These are phyloP conservation scores for Glyptemys insculpta DNA, from an alignment of 2,797 vertebrate species.

Conservation along the genomic window DNA sequence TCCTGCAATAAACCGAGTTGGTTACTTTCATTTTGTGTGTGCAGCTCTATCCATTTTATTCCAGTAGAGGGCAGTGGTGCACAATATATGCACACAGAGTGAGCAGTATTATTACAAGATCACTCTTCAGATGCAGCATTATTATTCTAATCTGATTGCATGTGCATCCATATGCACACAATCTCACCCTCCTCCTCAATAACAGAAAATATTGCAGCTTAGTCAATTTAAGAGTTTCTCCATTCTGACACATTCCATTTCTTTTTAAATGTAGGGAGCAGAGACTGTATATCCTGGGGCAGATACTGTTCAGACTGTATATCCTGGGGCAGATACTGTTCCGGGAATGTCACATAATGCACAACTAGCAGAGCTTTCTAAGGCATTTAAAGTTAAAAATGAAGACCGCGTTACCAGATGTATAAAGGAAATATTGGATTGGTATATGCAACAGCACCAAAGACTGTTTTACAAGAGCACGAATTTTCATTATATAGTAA, in stretches of 20 bases:
- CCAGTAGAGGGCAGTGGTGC: not conserved
- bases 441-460: not conserved
- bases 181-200: not conserved
- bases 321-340: accelerated
- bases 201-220: accelerated
- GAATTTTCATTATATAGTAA: not conserved
- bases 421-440: not conserved
- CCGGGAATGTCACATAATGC: not conserved
- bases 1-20: not conserved
- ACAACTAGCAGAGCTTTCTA: not conserved
- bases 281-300: accelerated
- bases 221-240: not conserved
- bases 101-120: not conserved
- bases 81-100: not conserved
- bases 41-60: not conserved
- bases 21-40: not conserved
- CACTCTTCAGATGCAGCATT: accelerated
- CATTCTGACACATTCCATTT: not conserved
- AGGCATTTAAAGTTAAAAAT: not conserved
- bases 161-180: accelerated
- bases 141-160: not conserved
- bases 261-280: not conserved
- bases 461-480: not conserved
- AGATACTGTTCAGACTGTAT: accelerated
- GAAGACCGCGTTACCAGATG: accelerated